Evolutionary conservation across 2,888 invertebrate species (phyloP).

Genomic region (Eurois occulta): DNA sequence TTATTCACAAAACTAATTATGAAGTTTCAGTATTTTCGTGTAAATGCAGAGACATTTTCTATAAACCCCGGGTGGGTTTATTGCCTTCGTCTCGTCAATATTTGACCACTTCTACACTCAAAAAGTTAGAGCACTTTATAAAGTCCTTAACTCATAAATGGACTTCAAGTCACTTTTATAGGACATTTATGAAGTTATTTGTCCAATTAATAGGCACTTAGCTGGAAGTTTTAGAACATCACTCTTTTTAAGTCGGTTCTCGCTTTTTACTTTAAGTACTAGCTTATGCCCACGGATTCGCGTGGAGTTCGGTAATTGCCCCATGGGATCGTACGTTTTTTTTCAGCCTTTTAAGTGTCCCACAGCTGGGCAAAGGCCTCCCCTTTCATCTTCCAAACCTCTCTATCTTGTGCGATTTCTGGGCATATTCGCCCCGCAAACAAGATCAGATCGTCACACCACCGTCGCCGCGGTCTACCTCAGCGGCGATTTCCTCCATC

Average conservation of each 20-base stretch:
- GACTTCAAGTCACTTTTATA: conserved; percentile 43
- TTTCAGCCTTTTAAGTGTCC: no score
- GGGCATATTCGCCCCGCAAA: no score
- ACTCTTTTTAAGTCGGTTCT: conserved; percentile 13
- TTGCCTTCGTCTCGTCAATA: conserved; percentile 10
- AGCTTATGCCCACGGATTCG: neutral
- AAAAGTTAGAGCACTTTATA: conserved; percentile 39
- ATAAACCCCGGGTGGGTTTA: no score
- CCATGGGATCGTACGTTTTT: neutral
- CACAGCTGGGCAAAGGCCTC: no score
- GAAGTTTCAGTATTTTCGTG: neutral
- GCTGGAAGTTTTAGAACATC: conserved; percentile 36
- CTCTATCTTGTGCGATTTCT: no score
- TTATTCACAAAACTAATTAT: neutral
- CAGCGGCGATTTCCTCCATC: no score
- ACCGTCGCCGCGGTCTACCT: no score
- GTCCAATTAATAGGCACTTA: conserved; percentile 51
- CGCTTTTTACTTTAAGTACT: neutral
- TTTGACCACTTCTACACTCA: conserved; percentile 21
- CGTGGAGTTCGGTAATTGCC: neutral
- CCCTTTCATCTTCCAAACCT: no score
- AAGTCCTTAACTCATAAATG: conserved; percentile 32
- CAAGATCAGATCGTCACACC: no score
- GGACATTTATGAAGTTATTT: conserved; percentile 57
- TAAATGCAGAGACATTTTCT: neutral